phyloP scores from a whole-genome alignment of 2,113 vertebrate species.

The Caloenas nicobarica region DNA sequence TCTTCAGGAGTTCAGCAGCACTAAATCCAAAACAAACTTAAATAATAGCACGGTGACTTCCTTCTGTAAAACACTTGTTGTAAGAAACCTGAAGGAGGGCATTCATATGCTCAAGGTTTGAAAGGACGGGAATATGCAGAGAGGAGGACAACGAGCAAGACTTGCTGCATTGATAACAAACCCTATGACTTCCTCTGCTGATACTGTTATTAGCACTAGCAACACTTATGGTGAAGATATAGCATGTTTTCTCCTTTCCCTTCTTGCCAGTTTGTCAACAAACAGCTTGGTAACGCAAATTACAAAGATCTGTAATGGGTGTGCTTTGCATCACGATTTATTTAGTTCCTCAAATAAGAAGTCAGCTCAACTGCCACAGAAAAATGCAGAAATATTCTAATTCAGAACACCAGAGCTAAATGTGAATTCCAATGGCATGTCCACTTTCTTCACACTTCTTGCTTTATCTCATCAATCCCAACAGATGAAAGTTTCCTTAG shows the following conservation, averaged over 20 bases:
- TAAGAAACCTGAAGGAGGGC: not conserved
- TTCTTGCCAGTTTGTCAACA: not conserved
- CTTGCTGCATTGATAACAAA: not conserved
- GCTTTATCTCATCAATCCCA: conserved; percentile 36
- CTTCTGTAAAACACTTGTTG: not conserved
- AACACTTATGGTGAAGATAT: not conserved
- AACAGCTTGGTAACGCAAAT: not conserved
- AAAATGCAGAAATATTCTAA: conserved; percentile 6
- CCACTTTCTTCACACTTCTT: not conserved
- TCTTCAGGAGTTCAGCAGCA: not conserved
- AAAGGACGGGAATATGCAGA: not conserved
- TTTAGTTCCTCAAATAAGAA: not conserved
- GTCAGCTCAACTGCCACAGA: not conserved
- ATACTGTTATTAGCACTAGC: not conserved
- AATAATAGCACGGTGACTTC: not conserved
- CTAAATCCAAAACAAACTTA: not conserved
- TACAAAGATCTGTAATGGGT: not conserved
- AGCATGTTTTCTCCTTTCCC: not conserved
- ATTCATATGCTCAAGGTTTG: not conserved
- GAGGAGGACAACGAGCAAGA: not conserved
- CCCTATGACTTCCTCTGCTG: not conserved
- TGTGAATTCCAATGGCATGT: not conserved
- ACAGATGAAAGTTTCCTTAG: conserved; percentile 32
- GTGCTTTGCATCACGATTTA: not conserved
- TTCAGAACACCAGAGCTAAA: not conserved